Base-by-base conservation (phyloP, 2,797 vertebrate genomes). In the Chiroxiphia lanceolata region DNA sequence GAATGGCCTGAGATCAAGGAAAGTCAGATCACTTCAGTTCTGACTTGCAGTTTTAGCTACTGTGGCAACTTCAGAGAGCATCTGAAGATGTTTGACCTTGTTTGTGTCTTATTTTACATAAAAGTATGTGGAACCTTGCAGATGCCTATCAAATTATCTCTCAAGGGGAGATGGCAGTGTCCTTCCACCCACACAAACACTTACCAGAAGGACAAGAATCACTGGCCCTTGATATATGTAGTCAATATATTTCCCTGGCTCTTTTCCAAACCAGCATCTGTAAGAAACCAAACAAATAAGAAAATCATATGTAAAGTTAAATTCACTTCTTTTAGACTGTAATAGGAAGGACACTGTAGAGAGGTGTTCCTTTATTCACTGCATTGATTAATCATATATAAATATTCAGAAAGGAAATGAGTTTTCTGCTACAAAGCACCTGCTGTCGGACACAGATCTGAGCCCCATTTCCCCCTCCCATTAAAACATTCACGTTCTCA, bases 241-340 rank as follows among this genome's bases (percentile, higher is more conserved):
- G 97, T 99, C 99, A 36, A 99, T 98, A 4, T 99, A 99, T 96
- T 99, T 99, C 3, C 99, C 99, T 4, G 99, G 99, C 76, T 99
- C 99, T 97, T 99, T 99, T 89, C 99, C 99, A 97, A 99, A 99
- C 99, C 99, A 99, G 97, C 99, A 99, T 94, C 99, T 99, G 97
- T 65, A 95, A 95, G 82, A 95, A 90, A 78, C 10, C 89, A 22
- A 86, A 83, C n/a, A 91, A 80, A 26, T 13, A 53, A 68, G 11
- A 75, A 38, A 78, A 36, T 9, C 1, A 42, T 38, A 89, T 38
- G 22, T 61, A 61, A 75, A 81, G 25, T 5, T 16, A 23, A 57
- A 72, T 54, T 18, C 17, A 64, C 15, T 89, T 77, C 10, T 82
- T 88, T 75, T 57, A 78, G 56, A 70, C 11, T 53, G 33, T 9